Percentiles rank a stretch among this genome's conserved stretches.
Evolutionary conservation across 2,113 vertebrate species (phyloP).

Genomic region (Camarhynchus parvulus): DNA sequence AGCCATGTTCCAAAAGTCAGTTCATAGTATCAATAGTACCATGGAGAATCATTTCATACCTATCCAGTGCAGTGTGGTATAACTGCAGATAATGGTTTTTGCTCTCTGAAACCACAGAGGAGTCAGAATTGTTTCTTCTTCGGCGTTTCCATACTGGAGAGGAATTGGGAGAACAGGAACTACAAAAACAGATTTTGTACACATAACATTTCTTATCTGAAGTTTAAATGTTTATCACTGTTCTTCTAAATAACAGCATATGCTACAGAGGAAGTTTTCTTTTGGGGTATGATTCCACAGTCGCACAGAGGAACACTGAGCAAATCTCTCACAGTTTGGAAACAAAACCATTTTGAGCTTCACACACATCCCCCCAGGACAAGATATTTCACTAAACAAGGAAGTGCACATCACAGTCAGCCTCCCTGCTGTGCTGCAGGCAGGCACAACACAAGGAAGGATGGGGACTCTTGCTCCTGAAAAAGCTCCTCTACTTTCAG

Average conservation of each 20-base stretch:
- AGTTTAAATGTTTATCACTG: background rate
- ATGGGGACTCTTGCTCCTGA: background rate
- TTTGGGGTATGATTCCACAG: background rate
- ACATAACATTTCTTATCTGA: no score
- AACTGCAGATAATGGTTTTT: background rate
- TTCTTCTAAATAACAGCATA: background rate
- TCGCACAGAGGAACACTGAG: background rate
- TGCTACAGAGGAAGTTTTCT: background rate
- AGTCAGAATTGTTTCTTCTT: conserved; percentile 43
- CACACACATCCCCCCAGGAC: background rate
- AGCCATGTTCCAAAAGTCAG: background rate
- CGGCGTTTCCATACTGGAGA: conserved; percentile 64
- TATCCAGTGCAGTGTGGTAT: background rate
- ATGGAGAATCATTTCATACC: background rate
- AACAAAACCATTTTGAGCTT: background rate
- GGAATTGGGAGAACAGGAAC: conserved; percentile 4
- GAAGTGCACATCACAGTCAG: background rate
- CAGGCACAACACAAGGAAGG: background rate
- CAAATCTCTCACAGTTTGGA: background rate
- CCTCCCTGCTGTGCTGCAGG: background rate
- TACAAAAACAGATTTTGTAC: background rate
- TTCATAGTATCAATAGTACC: background rate
- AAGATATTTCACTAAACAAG: background rate
- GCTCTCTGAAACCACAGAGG: background rate
- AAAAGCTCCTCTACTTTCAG: background rate